phyloP scores from a whole-genome alignment of 2,888 invertebrate genomes.

The Eristalis tenax region DNA sequence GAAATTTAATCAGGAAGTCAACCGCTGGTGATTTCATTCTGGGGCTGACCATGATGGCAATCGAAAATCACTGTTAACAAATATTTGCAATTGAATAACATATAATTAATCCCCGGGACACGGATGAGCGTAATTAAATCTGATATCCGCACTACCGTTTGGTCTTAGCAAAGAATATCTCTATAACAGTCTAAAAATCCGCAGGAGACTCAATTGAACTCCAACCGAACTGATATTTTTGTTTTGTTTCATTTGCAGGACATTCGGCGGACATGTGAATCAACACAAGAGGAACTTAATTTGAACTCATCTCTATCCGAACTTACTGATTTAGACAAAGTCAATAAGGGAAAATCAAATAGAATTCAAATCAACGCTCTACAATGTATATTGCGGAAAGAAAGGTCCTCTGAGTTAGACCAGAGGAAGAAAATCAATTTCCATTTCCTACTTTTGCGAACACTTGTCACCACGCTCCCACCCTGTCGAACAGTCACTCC shows the following conservation, averaged over 20 bases:
- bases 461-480: slow-evolving; percentile 57
- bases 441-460: slow-evolving; percentile 65
- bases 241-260: slow-evolving; percentile 45
- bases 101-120: slow-evolving; percentile 53
- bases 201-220: slow-evolving; percentile 16
- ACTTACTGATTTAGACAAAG: slow-evolving; percentile 40
- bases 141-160: background rate
- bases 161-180: background rate
- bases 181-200: slow-evolving; percentile 23
- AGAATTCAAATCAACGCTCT: slow-evolving; percentile 44
- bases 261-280: slow-evolving; percentile 26
- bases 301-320: slow-evolving; percentile 41
- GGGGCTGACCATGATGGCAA: slow-evolving; percentile 35
- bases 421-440: slow-evolving; percentile 69
- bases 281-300: slow-evolving; percentile 56
- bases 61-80: slow-evolving; percentile 52
- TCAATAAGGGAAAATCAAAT: slow-evolving; percentile 62
- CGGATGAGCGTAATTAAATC: slow-evolving; percentile 45
- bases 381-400: slow-evolving; percentile 14
- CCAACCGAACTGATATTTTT: slow-evolving; percentile 16
- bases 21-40: slow-evolving; percentile 11
- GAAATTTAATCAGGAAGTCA: slow-evolving; percentile 49
- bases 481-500: slow-evolving; percentile 23
- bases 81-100: slow-evolving; percentile 52
- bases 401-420: slow-evolving; percentile 32